A percentile compares a stretch with the other conserved stretches of the same genome.
phyloP scores from a whole-genome alignment of 92 coral and sea anemone genomes.

The Paragorgia papillata region DNA sequence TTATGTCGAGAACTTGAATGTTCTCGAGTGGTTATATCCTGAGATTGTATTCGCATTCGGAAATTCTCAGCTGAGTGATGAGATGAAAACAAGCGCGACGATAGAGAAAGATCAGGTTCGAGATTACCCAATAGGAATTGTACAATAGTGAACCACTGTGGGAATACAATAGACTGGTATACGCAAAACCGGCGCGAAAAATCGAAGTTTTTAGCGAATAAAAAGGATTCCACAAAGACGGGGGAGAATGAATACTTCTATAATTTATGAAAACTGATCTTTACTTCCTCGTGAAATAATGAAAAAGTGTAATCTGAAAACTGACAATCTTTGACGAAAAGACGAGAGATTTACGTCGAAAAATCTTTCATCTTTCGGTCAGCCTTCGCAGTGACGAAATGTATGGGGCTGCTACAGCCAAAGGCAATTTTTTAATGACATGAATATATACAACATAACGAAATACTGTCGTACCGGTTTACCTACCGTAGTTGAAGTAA shows the following conservation, averaged over 20 bases:
- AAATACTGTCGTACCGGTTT: too few species aligned
- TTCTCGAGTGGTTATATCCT: not conserved
- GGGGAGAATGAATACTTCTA: not conserved
- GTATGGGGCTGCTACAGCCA: too few species aligned
- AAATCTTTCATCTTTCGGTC: not conserved
- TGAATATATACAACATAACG: too few species aligned
- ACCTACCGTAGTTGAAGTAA: slow-evolving; percentile 40
- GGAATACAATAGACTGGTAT: too few species aligned
- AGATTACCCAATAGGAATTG: too few species aligned
- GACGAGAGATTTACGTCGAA: not conserved
- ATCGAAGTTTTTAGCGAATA: too few species aligned
- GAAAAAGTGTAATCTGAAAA: slow-evolving; percentile 11
- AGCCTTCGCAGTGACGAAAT: not conserved
- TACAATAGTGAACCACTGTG: too few species aligned
- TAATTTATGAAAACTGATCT: not conserved
- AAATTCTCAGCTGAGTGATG: not conserved
- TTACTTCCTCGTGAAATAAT: not conserved
- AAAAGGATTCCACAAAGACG: not conserved
- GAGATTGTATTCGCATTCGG: not conserved
- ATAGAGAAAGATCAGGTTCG: not conserved
- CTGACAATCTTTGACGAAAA: not conserved
- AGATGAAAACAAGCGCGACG: not conserved
- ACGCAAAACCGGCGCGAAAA: too few species aligned
- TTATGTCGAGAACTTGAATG: not conserved
- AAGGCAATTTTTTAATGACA: too few species aligned